Base-by-base conservation (phyloP, 2,113 vertebrate species). In the Hymenochirus boettgeri region DNA sequence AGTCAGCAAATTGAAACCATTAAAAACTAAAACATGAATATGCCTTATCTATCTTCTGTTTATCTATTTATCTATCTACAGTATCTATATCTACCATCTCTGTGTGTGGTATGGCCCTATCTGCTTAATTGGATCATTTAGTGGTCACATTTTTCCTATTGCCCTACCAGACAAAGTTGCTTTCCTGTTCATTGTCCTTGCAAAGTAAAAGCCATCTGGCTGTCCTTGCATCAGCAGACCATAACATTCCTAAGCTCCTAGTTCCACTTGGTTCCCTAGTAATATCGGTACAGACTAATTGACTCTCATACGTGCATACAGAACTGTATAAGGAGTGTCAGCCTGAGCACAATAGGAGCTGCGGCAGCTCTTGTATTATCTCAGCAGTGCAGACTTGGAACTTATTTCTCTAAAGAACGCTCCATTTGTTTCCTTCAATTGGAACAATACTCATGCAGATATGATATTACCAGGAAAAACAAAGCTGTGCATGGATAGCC, bases 261-360 rank as follows among this genome's bases (percentile, higher is more conserved):
- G 17, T 45, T 33, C 70, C 25, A 45, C 72, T 0, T 5, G 24
- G 13, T 26, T 46, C 71, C 25, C 76, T 75, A 69, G 72, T 75
- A 80, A 80, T 67, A 78, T 72, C 74, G 18, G 72, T 62, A 26
- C 77, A 74, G 83, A 82, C 83, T 83, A 83, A 85, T 85, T 82
- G 80, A 79, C 79, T 66, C 79, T 79, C 79, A 77, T 72, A 77
- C 80, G 77, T 81, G 76, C 65, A 80, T 83, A 79, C 79, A 77
- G 78, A 77, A 82, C 73, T 77, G 77, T 79, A 72, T 79, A 80
- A 81, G 75, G 81, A 77, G 74, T 82, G 81, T 83, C 80, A 81
- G 73, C 74, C 74, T 55, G 37, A 67, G 59, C 74, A 79, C 78
- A 79, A 80, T 67, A 72, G 72, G 78, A 74, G 67, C 39, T 60